Base-by-base conservation (phyloP, 2,113 vertebrate species). In the Tylochromis polylepis region DNA sequence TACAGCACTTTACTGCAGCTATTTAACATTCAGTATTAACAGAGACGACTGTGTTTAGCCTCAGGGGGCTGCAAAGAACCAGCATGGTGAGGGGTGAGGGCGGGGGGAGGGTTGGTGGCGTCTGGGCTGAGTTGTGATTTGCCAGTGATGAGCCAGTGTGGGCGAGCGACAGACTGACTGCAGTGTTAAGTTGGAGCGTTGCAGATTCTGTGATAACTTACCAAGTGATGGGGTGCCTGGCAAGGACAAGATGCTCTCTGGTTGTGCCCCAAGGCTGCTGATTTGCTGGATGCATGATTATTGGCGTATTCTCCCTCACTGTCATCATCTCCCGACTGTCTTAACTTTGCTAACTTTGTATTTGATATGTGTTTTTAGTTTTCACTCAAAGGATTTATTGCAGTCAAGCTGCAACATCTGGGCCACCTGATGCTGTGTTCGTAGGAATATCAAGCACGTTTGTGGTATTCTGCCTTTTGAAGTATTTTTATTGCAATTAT, bases 391-490 rank as follows among this genome's bases (percentile, higher is more conserved):
- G 0, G 38, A 0, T 72, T 72, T 27, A 9, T 72, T 46, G 38
- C 36, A 43, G n/a, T 24, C 0, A 49, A 49, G 41, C 0, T 75
- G 70, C 9, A 49, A 75, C 41, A 18, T 49, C 9, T 72, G 22
- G 41, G 1, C 67, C 22, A 72, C 67, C 11, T 72, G 67, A 72
- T 46, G 15, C 41, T 29, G 2, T 6, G 3, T 18, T 18, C 10
- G 9, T 46, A 27, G 27, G 0, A 43, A 46, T 7, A 24, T 72
- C 22, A 27, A 72, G 41, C 41, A 27, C 11, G 41, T 46, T 0
- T 72, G 15, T 18, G 9, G 0, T 46, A 6, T 46, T 46, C 38
- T 16, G 0, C 9, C 38, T 11, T 72, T 72, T 72, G 0, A 1
- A 72, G 38, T 16, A 0, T 4, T 70, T 70, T 46, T 72, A 70